These are phyloP conservation scores for Peromyscus polionotus DNA, from an alignment of 2,113 vertebrate species.

Conservation along the genomic window DNA sequence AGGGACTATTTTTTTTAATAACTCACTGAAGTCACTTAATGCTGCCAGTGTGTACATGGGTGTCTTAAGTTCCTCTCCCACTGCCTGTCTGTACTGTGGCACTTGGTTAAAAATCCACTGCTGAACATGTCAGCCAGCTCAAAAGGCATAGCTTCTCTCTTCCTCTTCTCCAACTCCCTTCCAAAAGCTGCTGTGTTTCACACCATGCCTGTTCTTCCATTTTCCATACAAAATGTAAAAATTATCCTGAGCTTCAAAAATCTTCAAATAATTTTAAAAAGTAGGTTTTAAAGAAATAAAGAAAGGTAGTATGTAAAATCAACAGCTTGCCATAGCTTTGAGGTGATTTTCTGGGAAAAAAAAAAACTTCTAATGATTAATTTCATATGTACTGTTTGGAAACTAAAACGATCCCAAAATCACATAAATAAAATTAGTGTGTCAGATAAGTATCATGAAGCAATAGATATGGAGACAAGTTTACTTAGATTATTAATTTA, in stretches of 20 bases:
- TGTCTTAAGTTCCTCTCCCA: not conserved
- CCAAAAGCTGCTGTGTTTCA: not conserved
- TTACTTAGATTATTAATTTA: conserved; percentile 68
- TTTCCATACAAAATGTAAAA: not conserved
- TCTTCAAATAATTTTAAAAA: not conserved
- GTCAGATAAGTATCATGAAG: not conserved
- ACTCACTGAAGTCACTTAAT: not conserved
- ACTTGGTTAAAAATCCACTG: not conserved
- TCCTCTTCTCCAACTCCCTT: no score
- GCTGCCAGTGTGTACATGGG: no score
- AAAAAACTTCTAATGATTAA: not conserved
- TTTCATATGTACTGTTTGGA: not conserved
- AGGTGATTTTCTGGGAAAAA: not conserved
- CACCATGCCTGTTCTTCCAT: accelerated
- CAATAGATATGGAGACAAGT: conserved; percentile 68
- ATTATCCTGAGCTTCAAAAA: not conserved
- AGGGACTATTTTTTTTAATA: not conserved
- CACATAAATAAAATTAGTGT: conserved; percentile 34
- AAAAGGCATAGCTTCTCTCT: not conserved
- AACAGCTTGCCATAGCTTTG: not conserved
- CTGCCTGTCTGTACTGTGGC: not conserved
- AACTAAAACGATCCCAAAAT: not conserved
- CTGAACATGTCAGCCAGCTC: no score
- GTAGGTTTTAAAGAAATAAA: not conserved
- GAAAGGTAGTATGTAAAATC: conserved; percentile 1